Evolutionary conservation across 2,113 vertebrate genomes (phyloP), one percentile per base, ranked within the genome.

Genomic region (Larimichthys polyactis): DNA sequence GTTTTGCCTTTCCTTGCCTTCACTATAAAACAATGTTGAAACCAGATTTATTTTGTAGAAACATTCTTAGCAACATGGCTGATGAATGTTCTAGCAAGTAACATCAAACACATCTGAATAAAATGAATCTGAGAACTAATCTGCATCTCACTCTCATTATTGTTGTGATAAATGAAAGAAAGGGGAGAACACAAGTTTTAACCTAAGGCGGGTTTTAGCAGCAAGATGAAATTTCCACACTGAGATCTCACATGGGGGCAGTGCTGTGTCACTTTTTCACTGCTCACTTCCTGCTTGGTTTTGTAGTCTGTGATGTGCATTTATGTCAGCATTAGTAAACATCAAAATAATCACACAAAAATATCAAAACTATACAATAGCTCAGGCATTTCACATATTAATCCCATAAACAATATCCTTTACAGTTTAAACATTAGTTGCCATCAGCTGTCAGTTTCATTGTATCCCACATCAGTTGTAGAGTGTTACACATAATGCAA

Each of bases 11-110:
- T 67, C 29, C 24, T 75, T 54, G 6, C 49, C 74, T 81, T 88
- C 12, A 54, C 79, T 27, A 55, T 62, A 60, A 83, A 87, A 82
- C 72, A 11, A 87, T 48, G 84, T 79, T 72, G 77, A 81, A 80
- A 91, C 90, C 91, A 90, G 91, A 85, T 91, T 92, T 93, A 84
- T 94, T 93, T 90, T 88, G 55, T 79, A 24, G 51, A 78, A 7
- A 43, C 11, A 29, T 66, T 77, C 11, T 32, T 3, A 22, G 46
- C 46, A 59, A 71, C 55, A 81, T 20, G 0, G 69, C 64, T 58
- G 16, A 59, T 80, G 59, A 75, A 69, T 81, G 70, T 71, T 82
- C 19, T 81, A 49, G 57, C 4, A 66, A 74, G 71, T 54, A 32
- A 71, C 77, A 85, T 77, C 65, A 55, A 68, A 75, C 65, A 20